Evolutionary conservation across 2,888 invertebrate genomes (phyloP), one percentile per base, ranked within the genome.

Genomic region (Ormyrus nitidulus): DNA sequence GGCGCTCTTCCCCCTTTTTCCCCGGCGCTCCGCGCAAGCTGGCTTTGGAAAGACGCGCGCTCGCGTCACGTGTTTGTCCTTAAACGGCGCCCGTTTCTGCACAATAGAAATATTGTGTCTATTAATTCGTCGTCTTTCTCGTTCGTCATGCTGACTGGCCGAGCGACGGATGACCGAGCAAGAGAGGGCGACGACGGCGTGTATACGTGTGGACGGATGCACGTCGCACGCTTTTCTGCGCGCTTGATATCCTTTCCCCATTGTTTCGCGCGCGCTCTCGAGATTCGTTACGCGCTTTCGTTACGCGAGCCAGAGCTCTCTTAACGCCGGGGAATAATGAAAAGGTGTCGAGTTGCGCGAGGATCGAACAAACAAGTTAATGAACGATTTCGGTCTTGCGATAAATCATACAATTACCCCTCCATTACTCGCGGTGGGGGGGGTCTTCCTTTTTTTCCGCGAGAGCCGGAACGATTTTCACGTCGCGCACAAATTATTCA

Each of bases 21-120:
- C 2, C 48, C 51, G 48, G 44, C 54, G 48, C 59, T 69, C 10
- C 68, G 19, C 49, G 19, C 49, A 9, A 10, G 61, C 4, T 19
- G 19, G 68, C 76, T 80, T 80, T 70, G 66, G 81, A 80, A 79
- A 82, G 83, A 82, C 81, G 83, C 83, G 19, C 19, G 19, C 34
- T 34, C 34, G 34, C 34, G 80, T 83, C 82, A 82, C 83, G 83
- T 83, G 83, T 80, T 68, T 2, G 34, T 34, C 66, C 64, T 75
- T 78, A 81, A 81, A 75, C 70, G 81, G 34, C 19, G 13, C 19
- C 46, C 73, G 69, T 76, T 66, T 73, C 69, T 51, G 71, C 68
- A 76, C 72, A 68, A 78, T 58, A 46, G 72, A 65, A 74, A 70
- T 76, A 76, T 71, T 71, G 71, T 11, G 68, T 58, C 68, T 72